Conservation (phyloP, 2,888 invertebrate species). For the Lapara coniferarum region DNA sequence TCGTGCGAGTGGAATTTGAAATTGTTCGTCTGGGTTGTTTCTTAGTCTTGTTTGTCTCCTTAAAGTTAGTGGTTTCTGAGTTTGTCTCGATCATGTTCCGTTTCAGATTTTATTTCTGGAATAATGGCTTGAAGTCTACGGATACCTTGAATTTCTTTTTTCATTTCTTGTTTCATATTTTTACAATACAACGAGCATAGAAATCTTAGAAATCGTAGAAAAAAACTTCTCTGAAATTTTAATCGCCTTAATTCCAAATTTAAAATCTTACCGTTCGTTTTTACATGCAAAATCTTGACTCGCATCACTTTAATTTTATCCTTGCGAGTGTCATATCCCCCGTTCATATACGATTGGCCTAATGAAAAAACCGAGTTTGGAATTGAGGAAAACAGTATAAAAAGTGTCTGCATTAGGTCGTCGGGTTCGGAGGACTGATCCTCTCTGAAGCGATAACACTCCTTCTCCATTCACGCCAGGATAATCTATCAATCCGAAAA, state of each 20-base stretch:
- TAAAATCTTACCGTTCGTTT: not conserved
- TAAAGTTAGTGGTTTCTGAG: not conserved
- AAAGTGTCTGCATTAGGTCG: slow-evolving; percentile 8
- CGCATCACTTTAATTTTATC: slow-evolving; percentile 3
- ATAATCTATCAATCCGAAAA: slow-evolving; percentile 28
- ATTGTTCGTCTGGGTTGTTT: slow-evolving; percentile 28
- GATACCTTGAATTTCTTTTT: no score
- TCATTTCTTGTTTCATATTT: no score
- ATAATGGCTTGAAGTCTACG: no score
- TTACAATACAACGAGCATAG: no score
- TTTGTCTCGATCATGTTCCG: not conserved
- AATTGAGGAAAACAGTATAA: slow-evolving; percentile 23
- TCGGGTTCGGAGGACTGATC: slow-evolving; percentile 11
- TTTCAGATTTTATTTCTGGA: not conserved
- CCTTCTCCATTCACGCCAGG: slow-evolving; percentile 3
- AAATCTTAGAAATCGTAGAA: not conserved
- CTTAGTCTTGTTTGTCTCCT: slow-evolving; percentile 4
- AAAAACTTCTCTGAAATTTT: not conserved
- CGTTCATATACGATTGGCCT: slow-evolving; percentile 14
- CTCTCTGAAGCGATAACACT: slow-evolving; percentile 8
- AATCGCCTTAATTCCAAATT: no score
- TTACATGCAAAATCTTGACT: not conserved
- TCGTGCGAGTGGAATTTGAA: slow-evolving; percentile 47
- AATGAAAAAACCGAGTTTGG: slow-evolving; percentile 14
- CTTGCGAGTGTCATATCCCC: not conserved